Evolutionary conservation across 2,797 vertebrate species (phyloP).

Genomic region (Gambusia yucatana): DNA sequence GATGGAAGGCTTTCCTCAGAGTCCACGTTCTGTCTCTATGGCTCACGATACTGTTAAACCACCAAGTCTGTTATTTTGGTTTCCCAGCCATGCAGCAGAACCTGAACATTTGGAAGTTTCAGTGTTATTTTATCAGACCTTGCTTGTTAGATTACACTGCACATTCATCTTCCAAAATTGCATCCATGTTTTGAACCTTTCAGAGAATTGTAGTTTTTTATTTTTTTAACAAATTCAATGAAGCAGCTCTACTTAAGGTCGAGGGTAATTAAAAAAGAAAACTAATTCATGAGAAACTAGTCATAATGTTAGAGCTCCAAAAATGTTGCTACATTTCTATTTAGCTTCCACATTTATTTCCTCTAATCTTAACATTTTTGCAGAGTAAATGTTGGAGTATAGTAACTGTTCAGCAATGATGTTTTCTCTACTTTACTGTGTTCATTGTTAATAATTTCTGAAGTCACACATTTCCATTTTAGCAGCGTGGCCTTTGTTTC

Average conservation of each 20-base stretch:
- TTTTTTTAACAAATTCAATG: background rate
- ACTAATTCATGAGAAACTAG: background rate
- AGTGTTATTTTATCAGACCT: conserved; percentile 5
- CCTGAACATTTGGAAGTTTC: conserved; percentile 27
- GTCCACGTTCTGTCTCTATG: conserved; percentile 37
- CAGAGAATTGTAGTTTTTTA: background rate
- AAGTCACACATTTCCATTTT: conserved; percentile 24
- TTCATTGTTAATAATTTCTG: conserved; percentile 24
- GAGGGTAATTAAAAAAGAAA: conserved; percentile 4
- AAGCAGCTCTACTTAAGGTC: conserved; percentile 3
- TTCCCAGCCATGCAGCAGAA: conserved; percentile 32
- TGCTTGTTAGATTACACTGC: conserved; percentile 6
- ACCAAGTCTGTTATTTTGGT: conserved; percentile 36
- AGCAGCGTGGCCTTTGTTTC: conserved; percentile 28
- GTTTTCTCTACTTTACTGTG: background rate
- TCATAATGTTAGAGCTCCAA: background rate
- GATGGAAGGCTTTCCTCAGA: conserved; percentile 46
- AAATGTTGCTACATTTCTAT: conserved; percentile 3
- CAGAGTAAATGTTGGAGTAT: background rate
- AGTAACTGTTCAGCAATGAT: background rate
- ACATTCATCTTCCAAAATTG: conserved; percentile 13
- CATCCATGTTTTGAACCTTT: conserved; percentile 8
- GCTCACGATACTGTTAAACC: conserved; percentile 44
- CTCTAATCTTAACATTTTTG: conserved; percentile 2
- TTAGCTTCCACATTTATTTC: conserved; percentile 1